Evolutionary conservation across 2,797 vertebrate genomes (phyloP).

Genomic region (Sciurus carolinensis): DNA sequence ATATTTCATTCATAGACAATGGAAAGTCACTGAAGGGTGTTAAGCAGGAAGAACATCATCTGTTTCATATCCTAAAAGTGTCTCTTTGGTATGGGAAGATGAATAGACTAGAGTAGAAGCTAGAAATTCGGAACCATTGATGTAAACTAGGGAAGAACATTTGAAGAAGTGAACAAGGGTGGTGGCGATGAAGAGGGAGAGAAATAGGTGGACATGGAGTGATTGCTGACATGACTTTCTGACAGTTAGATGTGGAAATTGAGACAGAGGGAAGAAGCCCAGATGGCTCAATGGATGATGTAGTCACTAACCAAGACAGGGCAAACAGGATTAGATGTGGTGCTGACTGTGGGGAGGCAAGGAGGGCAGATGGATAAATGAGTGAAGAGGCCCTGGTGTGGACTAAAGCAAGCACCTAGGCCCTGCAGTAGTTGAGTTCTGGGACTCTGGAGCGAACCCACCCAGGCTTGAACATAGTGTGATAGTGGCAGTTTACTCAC

Average conservation of each 20-base stretch:
- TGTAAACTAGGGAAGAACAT: background rate
- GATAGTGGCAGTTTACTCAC: background rate
- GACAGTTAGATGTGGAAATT: background rate
- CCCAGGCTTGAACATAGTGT: background rate
- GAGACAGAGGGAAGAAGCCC: background rate
- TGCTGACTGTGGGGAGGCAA: background rate
- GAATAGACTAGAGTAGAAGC: background rate
- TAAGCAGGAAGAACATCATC: background rate
- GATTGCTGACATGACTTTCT: fast-evolving
- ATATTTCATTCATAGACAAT: constrained; percentile 1
- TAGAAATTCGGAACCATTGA: background rate
- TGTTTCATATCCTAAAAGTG: background rate
- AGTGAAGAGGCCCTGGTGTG: background rate
- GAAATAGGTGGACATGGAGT: background rate
- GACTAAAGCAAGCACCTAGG: background rate
- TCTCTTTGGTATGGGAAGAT: background rate
- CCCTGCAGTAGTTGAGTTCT: too few species aligned
- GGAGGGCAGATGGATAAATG: too few species aligned
- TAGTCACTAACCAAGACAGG: background rate
- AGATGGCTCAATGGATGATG: background rate
- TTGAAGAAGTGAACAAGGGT: background rate
- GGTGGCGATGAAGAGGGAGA: background rate
- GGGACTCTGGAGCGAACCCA: too few species aligned
- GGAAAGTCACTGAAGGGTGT: background rate
- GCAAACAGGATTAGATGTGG: background rate